Evolutionary conservation across 92 coral and sea anemone genomes (phyloP).

Genomic region (Paragorgia papillata): DNA sequence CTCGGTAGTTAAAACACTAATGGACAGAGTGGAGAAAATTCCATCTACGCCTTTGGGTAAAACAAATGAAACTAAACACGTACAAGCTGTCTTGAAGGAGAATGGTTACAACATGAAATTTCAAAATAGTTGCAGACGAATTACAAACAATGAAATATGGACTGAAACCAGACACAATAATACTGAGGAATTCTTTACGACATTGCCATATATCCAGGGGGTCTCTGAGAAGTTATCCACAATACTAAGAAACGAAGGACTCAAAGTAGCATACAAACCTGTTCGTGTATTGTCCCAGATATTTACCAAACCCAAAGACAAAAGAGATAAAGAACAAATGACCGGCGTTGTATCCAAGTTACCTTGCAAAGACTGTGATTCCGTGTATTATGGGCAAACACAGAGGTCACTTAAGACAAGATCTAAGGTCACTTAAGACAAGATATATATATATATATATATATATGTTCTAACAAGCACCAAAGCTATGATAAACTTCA

Average conservation of each 20-base stretch:
- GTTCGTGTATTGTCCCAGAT: not conserved
- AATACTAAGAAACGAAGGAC: slow-evolving; percentile 1
- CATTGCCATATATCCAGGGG: slow-evolving; percentile 17
- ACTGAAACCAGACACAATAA: not conserved
- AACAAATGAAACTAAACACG: not conserved
- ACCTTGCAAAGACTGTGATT: slow-evolving; percentile 1
- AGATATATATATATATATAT: too few species aligned
- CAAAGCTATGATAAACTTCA: too few species aligned
- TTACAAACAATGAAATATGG: not conserved
- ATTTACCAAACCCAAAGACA: slow-evolving; percentile 25
- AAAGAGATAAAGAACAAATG: slow-evolving; percentile 1
- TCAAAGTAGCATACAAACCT: slow-evolving; percentile 11
- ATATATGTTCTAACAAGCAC: too few species aligned
- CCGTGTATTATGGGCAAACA: slow-evolving; percentile 17
- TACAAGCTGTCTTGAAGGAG: not conserved
- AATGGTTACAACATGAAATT: not conserved
- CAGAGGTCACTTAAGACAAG: slow-evolving; percentile 20
- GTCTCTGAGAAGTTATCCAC: slow-evolving; percentile 11
- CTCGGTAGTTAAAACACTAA: slow-evolving; percentile 4
- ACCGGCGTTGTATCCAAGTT: slow-evolving; percentile 14
- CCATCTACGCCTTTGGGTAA: not conserved
- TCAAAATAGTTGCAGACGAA: not conserved
- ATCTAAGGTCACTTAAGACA: too few species aligned
- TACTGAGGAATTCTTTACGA: not conserved
- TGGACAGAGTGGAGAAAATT: slow-evolving; percentile 3